Evolutionary conservation across 2,888 invertebrate species (phyloP).

Genomic region (Apamea sordens): DNA sequence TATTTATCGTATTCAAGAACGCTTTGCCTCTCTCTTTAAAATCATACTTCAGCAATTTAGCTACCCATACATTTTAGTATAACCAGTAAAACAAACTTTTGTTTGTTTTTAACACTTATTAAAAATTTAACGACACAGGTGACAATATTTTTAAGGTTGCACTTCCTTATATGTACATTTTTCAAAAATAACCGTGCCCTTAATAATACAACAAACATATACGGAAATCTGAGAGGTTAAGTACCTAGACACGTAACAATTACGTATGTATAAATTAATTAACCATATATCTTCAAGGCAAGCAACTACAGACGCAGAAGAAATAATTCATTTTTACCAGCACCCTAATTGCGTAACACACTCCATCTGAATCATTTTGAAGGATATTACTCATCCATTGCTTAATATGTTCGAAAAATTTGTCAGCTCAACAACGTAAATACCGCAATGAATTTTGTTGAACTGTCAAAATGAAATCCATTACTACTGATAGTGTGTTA

Average conservation of each 20-base stretch:
- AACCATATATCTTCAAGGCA: slow-evolving; percentile 59
- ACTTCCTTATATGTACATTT: slow-evolving; percentile 24
- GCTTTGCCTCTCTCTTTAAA: background rate
- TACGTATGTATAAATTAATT: slow-evolving; percentile 48
- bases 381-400: no score
- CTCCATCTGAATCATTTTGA: no score
- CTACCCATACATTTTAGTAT: background rate
- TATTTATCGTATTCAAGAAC: background rate
- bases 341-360: no score
- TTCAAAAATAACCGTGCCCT: slow-evolving; percentile 45
- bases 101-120: background rate
- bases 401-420: no score
- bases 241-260: slow-evolving; percentile 50
- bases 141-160: slow-evolving; percentile 53
- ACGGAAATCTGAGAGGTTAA: slow-evolving; percentile 63
- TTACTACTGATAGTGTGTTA: no score
- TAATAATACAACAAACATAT: slow-evolving; percentile 41
- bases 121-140: slow-evolving; percentile 4
- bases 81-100: background rate
- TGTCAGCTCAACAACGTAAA: no score
- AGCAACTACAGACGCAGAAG: slow-evolving; percentile 42
- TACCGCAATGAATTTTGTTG: no score
- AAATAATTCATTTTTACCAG: slow-evolving; percentile 48
- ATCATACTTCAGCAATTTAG: background rate
- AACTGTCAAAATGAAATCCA: no score